A percentile compares a stretch with the other conserved stretches of the same genome.
phyloP scores from a whole-genome alignment of 2,113 vertebrate species.

The Pongo abelii region DNA sequence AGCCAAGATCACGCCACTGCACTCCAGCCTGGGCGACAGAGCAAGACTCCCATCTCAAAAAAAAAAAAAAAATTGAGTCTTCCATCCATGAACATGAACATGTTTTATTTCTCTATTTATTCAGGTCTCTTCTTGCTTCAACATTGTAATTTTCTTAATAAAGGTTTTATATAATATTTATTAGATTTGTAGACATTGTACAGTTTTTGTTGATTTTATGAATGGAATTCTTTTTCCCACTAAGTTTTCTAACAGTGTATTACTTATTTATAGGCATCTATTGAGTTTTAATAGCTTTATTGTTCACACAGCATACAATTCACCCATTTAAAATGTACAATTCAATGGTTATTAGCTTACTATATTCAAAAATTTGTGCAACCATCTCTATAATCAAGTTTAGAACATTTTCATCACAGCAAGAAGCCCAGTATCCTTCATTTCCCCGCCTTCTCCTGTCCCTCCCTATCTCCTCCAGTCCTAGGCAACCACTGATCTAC shows the following conservation, averaged over 20 bases:
- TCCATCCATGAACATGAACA: background rate
- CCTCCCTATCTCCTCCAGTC: background rate
- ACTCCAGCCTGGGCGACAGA: no score
- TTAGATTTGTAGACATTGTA: background rate
- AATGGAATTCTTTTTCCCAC: background rate
- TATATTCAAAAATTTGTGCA: background rate
- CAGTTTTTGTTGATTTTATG: background rate
- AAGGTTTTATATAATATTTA: background rate
- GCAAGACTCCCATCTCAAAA: no score
- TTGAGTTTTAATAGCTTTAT: background rate
- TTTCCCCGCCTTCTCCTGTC: background rate
- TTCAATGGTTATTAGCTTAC: background rate
- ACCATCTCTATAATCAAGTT: background rate
- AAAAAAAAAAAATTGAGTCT: background rate
- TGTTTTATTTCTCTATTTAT: slow-evolving; percentile 19
- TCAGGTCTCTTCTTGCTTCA: slow-evolving; percentile 5
- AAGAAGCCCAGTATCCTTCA: background rate
- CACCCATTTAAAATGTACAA: background rate
- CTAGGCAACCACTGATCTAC: background rate
- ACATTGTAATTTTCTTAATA: background rate
- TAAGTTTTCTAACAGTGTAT: background rate
- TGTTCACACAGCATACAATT: background rate
- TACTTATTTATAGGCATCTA: background rate
- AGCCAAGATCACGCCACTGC: fast-evolving
- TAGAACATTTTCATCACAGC: background rate